Evolutionary conservation across 2,888 invertebrate genomes (phyloP), one percentile per base, ranked within the genome.

Genomic region (Diloba caeruleocephala): DNA sequence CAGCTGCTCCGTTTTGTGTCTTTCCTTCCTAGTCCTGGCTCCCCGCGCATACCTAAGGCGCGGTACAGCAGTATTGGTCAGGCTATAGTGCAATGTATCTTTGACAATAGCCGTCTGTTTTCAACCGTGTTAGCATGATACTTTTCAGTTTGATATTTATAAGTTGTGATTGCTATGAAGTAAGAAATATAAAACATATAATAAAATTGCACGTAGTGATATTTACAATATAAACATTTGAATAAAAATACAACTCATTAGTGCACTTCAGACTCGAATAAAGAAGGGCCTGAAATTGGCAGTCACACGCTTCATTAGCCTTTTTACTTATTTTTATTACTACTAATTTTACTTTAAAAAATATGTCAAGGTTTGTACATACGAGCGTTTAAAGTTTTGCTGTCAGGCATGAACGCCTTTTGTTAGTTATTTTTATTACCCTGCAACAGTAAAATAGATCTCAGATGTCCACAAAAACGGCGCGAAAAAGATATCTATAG

Each of bases 221-320:
- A 77, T 78, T 76, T 72, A 76, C 78, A 76, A 66, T 74, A 71
- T 69, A 60, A 67, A 70, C 56, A 64, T 50, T 15, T 26, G 39
- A 19, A 41, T 38, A 43, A 52, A 50, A 69, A 31, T 49, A 62
- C 51, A 68, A 61, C 25, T 37, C 28, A n/a, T 14, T 29, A 36
- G 43, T 39, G 37, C 32, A 39, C 50, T 66, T 43, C 8, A 33
- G 25, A 38, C 17, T 43, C 31, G 6, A 50, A 29, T 19, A 34
- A 8, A 15, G 14, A 33, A 25, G 28, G 21, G 13, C 31, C 31
- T 25, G 19, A 37, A 44, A 45, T 52, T 66, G 23, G 15, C 25
- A 29, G 12, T 44, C 17, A 31, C 4, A 28, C 23, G 26, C 43
- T 19, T 32, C 15, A 13, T 1, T 9, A 15, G 9, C 15, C 9